Evolutionary conservation across 2,888 invertebrate species (phyloP), one percentile per base, ranked within the genome.

Genomic region (Drosophila tripunctata): DNA sequence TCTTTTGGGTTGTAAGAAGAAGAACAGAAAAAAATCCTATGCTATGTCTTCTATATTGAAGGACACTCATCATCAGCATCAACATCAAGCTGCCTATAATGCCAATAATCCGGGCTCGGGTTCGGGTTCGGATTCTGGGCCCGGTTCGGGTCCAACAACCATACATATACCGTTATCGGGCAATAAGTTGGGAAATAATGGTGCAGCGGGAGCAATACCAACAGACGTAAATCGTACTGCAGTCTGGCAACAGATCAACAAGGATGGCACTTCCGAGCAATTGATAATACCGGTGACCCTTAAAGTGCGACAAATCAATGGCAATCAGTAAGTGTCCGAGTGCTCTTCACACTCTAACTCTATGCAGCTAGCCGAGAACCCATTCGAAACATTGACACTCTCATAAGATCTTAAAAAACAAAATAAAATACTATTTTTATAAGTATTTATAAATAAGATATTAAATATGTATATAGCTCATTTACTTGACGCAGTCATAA

Each of bases 141-240:
- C 47, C n/a, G 38, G 50, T 27, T 22, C 85, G 38, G 86, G 80
- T n/a, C 82, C 89, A 14, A 89, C 89, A 15, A 88, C 88, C 12
- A 87, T 89, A 57, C 90, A 88, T 58, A 93, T 98, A 57, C 96
- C 97, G 90, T 92, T 98, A 79, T 95, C 96, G 51, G 83, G 83
- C 35, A 68, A 65, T 36, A 72, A 58, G 19, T 17, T 48, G 51
- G 50, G 52, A 48, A 67, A 52, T 62, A 51, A 51, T 5, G 57
- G 57, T 1, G 38, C 27, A n/a, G n/a, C n/a, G n/a, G n/a, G n/a
- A n/a, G n/a, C n/a, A n/a, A n/a, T n/a, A 89, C 95, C 97, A 4
- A 98, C 98, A 90, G 98, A 98, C 91, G 96, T 98, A 57, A 96
- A 97, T 89, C 96, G 96, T 91, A 96, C 96, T 22, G 96, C 97